These are phyloP conservation scores for Andricus grossulariae DNA, from an alignment of 1,140 invertebrate species.

Conservation along the genomic window DNA sequence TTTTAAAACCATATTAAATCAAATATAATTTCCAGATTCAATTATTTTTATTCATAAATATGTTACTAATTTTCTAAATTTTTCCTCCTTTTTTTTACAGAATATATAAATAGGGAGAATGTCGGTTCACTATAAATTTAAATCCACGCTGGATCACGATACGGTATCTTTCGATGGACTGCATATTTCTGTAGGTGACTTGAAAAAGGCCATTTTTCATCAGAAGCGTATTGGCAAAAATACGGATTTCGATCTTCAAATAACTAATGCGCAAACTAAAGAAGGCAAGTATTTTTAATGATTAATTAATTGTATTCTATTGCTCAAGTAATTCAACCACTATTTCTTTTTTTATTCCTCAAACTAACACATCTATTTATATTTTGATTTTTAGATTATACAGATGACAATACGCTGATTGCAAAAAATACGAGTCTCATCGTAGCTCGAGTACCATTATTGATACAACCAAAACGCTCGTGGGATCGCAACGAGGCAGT, in stretches of 20 bases:
- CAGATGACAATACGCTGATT: constrained; percentile 92
- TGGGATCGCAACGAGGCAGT: constrained; percentile 79
- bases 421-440: constrained; percentile 98
- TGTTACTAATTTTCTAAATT: background rate
- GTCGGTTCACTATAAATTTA: constrained; percentile 99
- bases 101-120: constrained; percentile 76
- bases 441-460: constrained; percentile 90
- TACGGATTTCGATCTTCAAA: constrained; percentile 95
- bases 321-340: too few relatives aligned
- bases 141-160: constrained; percentile 95
- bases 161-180: constrained; percentile 98
- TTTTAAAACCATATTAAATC: too few relatives aligned
- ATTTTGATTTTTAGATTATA: constrained; percentile 85
- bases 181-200: constrained; percentile 94
- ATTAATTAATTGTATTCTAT: too few relatives aligned
- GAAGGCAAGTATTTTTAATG: constrained; percentile 82
- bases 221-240: constrained; percentile 96
- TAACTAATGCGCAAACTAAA: constrained; percentile 98
- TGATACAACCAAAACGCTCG: constrained; percentile 84
- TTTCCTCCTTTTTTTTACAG: constrained; percentile 43
- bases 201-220: constrained; percentile 96
- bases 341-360: constrained; percentile 35
- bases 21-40: too few relatives aligned
- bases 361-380: background rate
- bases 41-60: background rate